Evolutionary conservation across 1,140 invertebrate genomes (phyloP).

Genomic region (Drosophila lini): DNA sequence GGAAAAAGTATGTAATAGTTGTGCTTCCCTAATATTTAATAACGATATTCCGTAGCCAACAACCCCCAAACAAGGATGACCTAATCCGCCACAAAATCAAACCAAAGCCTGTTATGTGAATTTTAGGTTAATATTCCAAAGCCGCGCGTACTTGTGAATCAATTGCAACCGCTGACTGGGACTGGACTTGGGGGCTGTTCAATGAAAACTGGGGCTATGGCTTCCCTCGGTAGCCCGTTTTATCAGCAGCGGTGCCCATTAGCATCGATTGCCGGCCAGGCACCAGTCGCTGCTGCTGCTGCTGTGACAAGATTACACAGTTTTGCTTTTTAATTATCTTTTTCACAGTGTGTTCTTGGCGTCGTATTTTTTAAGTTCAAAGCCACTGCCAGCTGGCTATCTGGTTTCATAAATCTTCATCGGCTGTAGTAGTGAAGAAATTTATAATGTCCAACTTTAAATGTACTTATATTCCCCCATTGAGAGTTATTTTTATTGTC

Average conservation of each 20-base stretch:
- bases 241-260: constrained; percentile 36
- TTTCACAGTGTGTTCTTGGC: constrained; percentile 29
- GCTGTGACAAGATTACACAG: constrained; percentile 58
- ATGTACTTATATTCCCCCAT: constrained; percentile 14
- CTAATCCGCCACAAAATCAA: constrained; percentile 1
- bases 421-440: constrained; percentile 18
- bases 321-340: constrained; percentile 67
- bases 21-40: background rate
- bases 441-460: constrained; percentile 15
- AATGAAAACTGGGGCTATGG: constrained; percentile 49
- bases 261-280: constrained; percentile 33
- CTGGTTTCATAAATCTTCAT: constrained; percentile 54
- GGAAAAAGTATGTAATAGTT: background rate
- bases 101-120: background rate
- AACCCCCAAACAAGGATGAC: background rate
- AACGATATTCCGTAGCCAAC: background rate
- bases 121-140: constrained; percentile 13
- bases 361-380: constrained; percentile 65
- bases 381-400: constrained; percentile 33
- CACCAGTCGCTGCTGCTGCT: background rate
- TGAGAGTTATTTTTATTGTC: constrained; percentile 27
- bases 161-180: constrained; percentile 11
- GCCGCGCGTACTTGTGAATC: constrained; percentile 4
- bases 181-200: constrained; percentile 25
- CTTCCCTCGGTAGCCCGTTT: constrained; percentile 51